phyloP scores from a whole-genome alignment of 1,140 invertebrate genomes.

The Acromyrmex heyeri region DNA sequence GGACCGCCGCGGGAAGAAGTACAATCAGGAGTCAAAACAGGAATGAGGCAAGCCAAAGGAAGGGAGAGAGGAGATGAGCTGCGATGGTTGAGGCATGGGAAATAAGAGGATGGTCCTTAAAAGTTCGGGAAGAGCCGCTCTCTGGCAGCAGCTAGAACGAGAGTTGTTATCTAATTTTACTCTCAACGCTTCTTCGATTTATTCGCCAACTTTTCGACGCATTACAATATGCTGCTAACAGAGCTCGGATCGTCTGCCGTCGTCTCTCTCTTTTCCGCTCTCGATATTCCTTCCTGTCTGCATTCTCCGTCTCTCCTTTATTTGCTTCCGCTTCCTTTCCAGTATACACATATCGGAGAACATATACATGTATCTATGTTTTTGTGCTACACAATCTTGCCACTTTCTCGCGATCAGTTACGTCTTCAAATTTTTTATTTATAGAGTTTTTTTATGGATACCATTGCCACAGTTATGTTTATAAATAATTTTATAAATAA shows the following conservation, averaged over 20 bases:
- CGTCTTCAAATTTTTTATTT: neutral
- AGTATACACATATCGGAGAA: conserved; percentile 7
- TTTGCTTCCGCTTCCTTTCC: conserved; percentile 15
- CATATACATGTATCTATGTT: conserved; percentile 14
- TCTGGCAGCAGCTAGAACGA: conserved; percentile 79
- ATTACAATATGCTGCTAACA: conserved; percentile 87
- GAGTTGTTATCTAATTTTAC: conserved; percentile 87
- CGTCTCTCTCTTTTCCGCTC: conserved; percentile 49
- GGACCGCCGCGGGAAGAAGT: conserved; percentile 3
- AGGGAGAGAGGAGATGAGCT: conserved; percentile 60
- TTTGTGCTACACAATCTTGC: neutral
- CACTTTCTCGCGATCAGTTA: neutral
- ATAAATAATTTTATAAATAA: neutral
- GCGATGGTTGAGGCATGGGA: conserved; percentile 72
- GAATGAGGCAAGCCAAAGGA: conserved; percentile 1
- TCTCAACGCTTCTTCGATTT: conserved; percentile 87
- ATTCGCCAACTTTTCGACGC: conserved; percentile 86
- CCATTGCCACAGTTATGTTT: neutral
- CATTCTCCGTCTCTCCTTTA: neutral
- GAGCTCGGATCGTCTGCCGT: conserved; percentile 79
- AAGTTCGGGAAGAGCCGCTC: conserved; percentile 84
- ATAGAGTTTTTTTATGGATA: neutral
- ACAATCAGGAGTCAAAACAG: conserved; percentile 35
- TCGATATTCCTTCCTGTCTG: conserved; percentile 1
- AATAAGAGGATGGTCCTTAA: conserved; percentile 85